A percentile compares a stretch with the other conserved stretches of the same genome.
phyloP scores from a whole-genome alignment of 2,113 vertebrate species.

The Morone saxatilis region DNA sequence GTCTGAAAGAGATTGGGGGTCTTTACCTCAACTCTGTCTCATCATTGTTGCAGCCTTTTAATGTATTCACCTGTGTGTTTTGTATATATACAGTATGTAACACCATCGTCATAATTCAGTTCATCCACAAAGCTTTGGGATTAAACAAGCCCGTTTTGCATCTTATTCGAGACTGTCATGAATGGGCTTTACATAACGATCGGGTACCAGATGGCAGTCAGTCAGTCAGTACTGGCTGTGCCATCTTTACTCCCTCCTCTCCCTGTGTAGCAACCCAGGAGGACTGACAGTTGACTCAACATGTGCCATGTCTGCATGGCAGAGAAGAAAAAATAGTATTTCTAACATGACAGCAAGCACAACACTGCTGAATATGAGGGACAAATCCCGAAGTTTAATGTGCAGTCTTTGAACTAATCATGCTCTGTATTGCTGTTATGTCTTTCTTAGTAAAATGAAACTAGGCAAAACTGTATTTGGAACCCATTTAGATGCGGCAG shows the following conservation, averaged over 20 bases:
- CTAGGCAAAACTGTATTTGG: constrained; percentile 17
- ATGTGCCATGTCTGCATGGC: constrained; percentile 44
- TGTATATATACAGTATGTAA: constrained; percentile 42
- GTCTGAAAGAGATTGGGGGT: constrained; percentile 6
- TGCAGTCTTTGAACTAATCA: constrained; percentile 37
- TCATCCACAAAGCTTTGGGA: constrained; percentile 33
- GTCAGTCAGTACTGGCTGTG: constrained; percentile 46
- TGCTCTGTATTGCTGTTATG: constrained; percentile 54
- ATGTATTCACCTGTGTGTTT: constrained; percentile 14
- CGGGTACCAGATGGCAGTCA: constrained; percentile 74
- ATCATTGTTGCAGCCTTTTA: constrained; percentile 21
- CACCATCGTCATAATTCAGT: constrained; percentile 30
- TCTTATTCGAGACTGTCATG: constrained; percentile 20
- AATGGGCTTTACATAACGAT: constrained; percentile 57
- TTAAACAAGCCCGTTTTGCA: constrained; percentile 46
- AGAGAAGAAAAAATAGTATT: constrained; percentile 36
- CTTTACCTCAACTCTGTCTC: constrained; percentile 16
- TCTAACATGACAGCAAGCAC: constrained; percentile 24
- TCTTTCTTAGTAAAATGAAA: constrained; percentile 24
- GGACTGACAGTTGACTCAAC: constrained; percentile 57
- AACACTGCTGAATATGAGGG: constrained; percentile 7
- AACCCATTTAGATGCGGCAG: constrained; percentile 37
- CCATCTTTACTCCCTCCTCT: constrained; percentile 33
- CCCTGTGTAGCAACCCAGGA: constrained; percentile 37
- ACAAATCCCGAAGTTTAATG: constrained; percentile 31